Conservation (phyloP, 2,888 invertebrate genomes). For the Mactromeris polynyma region DNA sequence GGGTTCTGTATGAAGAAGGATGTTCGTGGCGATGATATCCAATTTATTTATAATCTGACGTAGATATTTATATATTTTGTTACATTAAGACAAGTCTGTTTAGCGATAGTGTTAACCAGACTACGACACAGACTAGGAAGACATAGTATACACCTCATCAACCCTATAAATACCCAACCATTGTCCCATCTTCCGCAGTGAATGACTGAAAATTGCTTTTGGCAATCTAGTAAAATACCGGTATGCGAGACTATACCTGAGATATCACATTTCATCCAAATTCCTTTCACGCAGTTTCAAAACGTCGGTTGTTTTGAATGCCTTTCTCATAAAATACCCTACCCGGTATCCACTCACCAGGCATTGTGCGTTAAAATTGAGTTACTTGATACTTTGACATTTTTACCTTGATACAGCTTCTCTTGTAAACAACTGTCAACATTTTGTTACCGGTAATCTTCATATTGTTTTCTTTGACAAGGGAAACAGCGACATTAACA, state of each 20-base stretch:
- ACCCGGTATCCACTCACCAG: not conserved
- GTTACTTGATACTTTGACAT: not conserved
- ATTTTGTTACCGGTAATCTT: not conserved
- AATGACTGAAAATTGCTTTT: not conserved
- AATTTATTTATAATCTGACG: no score
- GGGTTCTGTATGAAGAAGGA: no score
- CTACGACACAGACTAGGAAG: not conserved
- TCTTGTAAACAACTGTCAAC: not conserved
- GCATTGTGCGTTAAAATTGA: not conserved
- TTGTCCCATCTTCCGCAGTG: not conserved
- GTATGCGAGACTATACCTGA: not conserved
- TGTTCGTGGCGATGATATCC: no score
- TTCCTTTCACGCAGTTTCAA: slow-evolving; percentile 2
- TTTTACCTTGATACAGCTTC: not conserved
- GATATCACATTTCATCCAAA: not conserved
- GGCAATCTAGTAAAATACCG: not conserved
- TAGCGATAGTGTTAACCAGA: not conserved
- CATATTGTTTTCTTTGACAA: no score
- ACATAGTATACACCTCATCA: not conserved
- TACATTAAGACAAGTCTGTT: not conserved
- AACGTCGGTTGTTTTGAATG: not conserved
- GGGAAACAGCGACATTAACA: no score
- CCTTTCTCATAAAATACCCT: not conserved
- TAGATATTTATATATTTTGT: not conserved
- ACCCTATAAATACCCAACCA: not conserved